Evolutionary conservation across 2,113 vertebrate species (phyloP), one percentile per base, ranked within the genome.

Genomic region (Mustela lutreola): DNA sequence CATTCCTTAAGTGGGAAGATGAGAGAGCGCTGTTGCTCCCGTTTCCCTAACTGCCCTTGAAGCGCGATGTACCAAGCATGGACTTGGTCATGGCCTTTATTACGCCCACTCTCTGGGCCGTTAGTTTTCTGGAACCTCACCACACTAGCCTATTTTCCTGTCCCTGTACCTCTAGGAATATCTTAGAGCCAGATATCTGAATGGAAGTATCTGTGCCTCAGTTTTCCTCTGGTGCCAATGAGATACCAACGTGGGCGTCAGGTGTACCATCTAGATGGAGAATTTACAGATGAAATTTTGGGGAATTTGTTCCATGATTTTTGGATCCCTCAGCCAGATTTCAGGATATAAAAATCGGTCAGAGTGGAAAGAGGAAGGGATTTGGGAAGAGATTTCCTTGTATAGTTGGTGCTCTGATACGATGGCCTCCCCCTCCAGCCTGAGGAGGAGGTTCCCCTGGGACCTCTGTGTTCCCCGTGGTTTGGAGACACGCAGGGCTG

Each of bases 1-100:
- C 36, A 96, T 94, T 80, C 80, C 42, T 96, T 83, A 79, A 91
- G 39, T 81, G 70, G 80, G 85, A 36, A 82, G n/a, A 31, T 36
- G 48, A 93, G 82, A 24, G 22, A 50, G 82, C 82, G 62, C 88
- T 70, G 28, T 11, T 7, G 11, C 53, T 65, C 36, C 45, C 7
- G 8, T 39, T 22, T 93, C 45, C 19, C 63, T 33, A 26, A 14
- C 15, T 78, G 83, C 58, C 12, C 4, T 48, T 1, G 31, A 48
- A 7, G 31, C 9, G 39, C 31, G 31, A 26, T 50, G 0, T 18
- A 50, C 4, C 14, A 76, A 42, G 48, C 53, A 4, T 1, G 1
- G 50, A 50, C 56, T 42, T 78, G 50, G 80, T 36, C 67, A 31
- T 1, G 0, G 4, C 5, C 0, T 31, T 48, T 15, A 48, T 76